These are phyloP conservation scores for Trypoxylus dichotomus DNA, from an alignment of 1,140 invertebrate genomes.

Conservation along the genomic window DNA sequence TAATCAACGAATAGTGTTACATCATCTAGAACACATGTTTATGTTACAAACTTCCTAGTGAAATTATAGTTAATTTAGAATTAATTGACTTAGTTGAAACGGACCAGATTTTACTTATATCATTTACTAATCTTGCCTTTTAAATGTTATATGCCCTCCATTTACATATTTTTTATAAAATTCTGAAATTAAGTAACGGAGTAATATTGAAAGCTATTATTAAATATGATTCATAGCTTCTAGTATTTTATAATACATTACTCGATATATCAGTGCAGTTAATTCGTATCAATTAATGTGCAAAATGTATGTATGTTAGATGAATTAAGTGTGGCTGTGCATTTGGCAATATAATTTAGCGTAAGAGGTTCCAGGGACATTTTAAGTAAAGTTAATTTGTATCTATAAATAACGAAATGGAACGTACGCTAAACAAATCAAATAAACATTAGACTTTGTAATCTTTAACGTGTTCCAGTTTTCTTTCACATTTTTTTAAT, in stretches of 20 bases:
- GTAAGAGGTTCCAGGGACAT: neutral
- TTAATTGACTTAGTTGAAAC: neutral
- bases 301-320: slow-evolving; percentile 23
- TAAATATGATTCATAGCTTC: slow-evolving; percentile 30
- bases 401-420: slow-evolving; percentile 13
- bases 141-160: too few relatives aligned
- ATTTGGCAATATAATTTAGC: slow-evolving; percentile 22
- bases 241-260: slow-evolving; percentile 30
- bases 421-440: neutral
- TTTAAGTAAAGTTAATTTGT: neutral
- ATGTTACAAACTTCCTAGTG: slow-evolving; percentile 32
- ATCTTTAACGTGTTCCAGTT: too few relatives aligned
- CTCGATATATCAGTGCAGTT: neutral
- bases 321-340: slow-evolving; percentile 3
- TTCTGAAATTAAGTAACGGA: neutral
- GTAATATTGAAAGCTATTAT: slow-evolving; percentile 14
- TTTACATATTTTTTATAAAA: neutral
- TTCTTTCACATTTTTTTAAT: too few relatives aligned
- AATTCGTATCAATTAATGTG: slow-evolving; percentile 16
- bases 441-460: neutral
- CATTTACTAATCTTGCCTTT: too few relatives aligned
- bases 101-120: neutral
- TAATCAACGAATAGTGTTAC: slow-evolving; percentile 31
- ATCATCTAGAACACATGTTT: slow-evolving; percentile 32
- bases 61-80: slow-evolving; percentile 33